Evolutionary conservation across 2,113 vertebrate genomes (phyloP).

Genomic region (Casuarius casuarius): DNA sequence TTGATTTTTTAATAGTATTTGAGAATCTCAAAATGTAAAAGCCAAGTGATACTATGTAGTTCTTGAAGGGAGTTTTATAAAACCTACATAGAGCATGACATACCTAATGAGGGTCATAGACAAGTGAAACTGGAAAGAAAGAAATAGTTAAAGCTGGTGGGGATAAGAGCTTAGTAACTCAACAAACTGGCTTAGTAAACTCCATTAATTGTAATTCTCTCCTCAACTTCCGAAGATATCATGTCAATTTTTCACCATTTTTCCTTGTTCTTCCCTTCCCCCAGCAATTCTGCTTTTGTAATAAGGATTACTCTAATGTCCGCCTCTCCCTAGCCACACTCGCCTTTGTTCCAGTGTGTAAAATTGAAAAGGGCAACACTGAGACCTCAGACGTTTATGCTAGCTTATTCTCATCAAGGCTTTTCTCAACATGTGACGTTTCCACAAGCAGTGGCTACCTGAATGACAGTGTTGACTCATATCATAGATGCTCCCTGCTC

Average conservation of each 20-base stretch:
- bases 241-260: background rate
- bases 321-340: background rate
- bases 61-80: background rate
- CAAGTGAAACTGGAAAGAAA: background rate
- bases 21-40: background rate
- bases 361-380: too few relatives aligned
- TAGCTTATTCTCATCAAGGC: too few relatives aligned
- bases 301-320: background rate
- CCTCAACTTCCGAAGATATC: background rate
- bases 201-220: background rate
- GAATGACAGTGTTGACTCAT: background rate
- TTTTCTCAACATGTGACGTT: background rate
- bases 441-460: background rate
- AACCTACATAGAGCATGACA: background rate
- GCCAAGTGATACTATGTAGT: background rate
- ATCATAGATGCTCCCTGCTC: background rate
- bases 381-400: too few relatives aligned
- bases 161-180: background rate
- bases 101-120: background rate
- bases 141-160: background rate
- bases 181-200: background rate
- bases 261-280: background rate
- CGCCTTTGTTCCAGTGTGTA: background rate
- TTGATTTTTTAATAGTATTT: background rate
- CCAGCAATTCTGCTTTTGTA: background rate